Base-by-base conservation (phyloP, 2,888 invertebrate genomes). In the Andrena fulva region DNA sequence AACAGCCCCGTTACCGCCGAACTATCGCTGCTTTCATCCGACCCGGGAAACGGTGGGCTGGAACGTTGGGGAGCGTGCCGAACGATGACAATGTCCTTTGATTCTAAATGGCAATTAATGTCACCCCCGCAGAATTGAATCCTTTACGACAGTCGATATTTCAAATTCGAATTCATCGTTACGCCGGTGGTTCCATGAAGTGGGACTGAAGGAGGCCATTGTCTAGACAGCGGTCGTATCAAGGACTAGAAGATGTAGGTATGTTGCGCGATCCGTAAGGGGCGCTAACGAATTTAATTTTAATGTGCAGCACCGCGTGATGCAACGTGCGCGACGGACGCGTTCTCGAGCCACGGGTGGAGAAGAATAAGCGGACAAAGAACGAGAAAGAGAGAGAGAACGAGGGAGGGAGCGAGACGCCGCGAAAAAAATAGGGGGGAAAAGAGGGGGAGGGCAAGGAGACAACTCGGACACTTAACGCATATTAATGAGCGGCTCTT, bases 401-500 rank as follows among this genome's bases (percentile, higher is more conserved):
- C 60, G 68, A 62, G 79, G 79, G 77, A 84, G 71, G 67, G 71
- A 67, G 72, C 73, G 80, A 79, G 67, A 71, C 16, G 1, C 4
- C 16, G 42, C 12, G 16, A 42, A 42, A 16, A 42, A 42, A 42
- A 16, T 4, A 16, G 42, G 42, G 42, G 42, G 42, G 42, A 12
- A 12, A 42, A 4, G 71, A 60, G 84, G 83, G 66, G 85, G 84
- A 64, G 69, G 67, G 52, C 78, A 77, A 86, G 85, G 82, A 89
- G 90, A 90, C 88, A 82, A 87, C 87, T 84, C 85, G 85, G 76
- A 87, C 90, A 90, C 89, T 89, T 89, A 86, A 87, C 88, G 91
- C 90, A 91, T 91, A 88, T 91, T 90, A 91, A 91, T 87, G 85
- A 90, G 90, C 84, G 85, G 80, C 87, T 86, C 86, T 87, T 86